phyloP scores from a whole-genome alignment of 2,113 vertebrate genomes.

The Chloropsis cyanopogon region DNA sequence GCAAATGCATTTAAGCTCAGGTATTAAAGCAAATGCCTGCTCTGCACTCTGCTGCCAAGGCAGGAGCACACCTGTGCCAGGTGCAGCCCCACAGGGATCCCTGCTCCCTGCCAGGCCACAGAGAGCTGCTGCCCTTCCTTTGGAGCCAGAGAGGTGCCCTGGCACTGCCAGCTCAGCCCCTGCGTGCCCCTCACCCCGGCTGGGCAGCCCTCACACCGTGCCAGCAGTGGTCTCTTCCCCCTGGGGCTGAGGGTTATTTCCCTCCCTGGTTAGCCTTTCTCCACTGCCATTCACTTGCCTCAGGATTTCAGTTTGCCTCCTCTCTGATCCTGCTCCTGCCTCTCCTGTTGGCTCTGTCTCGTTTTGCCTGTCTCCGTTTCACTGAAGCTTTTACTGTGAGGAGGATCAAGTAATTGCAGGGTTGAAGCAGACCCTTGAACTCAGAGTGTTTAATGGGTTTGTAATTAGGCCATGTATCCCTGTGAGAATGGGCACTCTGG shows the following conservation, averaged over 20 bases:
- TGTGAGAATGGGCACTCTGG: slow-evolving; percentile 40
- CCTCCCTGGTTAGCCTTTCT: not conserved
- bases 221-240: not conserved
- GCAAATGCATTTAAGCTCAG: rapidly evolving
- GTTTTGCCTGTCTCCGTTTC: not conserved
- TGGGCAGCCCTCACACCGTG: not conserved
- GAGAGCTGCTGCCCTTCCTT: not conserved
- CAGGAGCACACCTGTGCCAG: not conserved
- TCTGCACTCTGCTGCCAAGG: not conserved
- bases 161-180: not conserved
- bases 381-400: not conserved
- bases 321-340: not conserved
- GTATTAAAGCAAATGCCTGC: not conserved
- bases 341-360: not conserved
- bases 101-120: not conserved
- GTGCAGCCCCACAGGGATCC: not conserved
- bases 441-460: slow-evolving; percentile 15
- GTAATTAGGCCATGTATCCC: slow-evolving; percentile 34
- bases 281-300: not conserved
- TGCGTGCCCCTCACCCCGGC: not conserved
- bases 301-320: not conserved
- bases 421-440: slow-evolving; percentile 36
- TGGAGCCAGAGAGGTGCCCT: rapidly evolving
- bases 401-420: not conserved
- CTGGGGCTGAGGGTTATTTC: not conserved